These are phyloP conservation scores for Alaudala cheleensis DNA, from an alignment of 2,113 vertebrate species.

Conservation along the genomic window DNA sequence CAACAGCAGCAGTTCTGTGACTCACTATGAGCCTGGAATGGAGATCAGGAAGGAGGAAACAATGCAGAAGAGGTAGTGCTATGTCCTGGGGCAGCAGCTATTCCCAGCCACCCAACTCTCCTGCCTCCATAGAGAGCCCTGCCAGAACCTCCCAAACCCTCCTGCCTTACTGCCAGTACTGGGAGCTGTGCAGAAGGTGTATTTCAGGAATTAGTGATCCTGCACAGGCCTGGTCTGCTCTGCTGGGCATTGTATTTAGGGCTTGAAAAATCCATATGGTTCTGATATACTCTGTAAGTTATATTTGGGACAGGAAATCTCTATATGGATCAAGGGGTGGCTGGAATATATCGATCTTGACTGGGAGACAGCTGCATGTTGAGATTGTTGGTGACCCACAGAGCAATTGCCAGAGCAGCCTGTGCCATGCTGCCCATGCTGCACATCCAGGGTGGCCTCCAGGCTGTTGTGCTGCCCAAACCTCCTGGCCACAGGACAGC, in stretches of 20 bases:
- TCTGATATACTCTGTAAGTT: neutral
- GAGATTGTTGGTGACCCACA: neutral
- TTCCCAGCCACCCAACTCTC: neutral
- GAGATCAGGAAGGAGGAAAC: neutral
- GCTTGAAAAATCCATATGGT: fast-evolving
- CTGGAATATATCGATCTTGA: neutral
- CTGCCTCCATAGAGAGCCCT: neutral
- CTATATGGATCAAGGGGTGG: neutral
- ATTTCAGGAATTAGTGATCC: neutral
- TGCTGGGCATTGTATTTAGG: neutral
- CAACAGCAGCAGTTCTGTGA: neutral
- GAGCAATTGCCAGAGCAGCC: neutral
- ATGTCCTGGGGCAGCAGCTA: neutral
- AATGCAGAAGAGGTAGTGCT: neutral
- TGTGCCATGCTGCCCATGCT: neutral
- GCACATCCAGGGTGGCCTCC: neutral
- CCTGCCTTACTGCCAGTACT: neutral
- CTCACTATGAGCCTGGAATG: neutral
- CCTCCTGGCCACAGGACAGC: neutral
- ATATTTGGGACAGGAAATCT: neutral
- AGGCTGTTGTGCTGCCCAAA: neutral
- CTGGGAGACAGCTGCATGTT: fast-evolving
- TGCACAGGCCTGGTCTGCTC: neutral
- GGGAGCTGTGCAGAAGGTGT: neutral
- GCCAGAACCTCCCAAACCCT: neutral